phyloP scores from a whole-genome alignment of 2,888 invertebrate genomes.

The Perithous albicinctus region DNA sequence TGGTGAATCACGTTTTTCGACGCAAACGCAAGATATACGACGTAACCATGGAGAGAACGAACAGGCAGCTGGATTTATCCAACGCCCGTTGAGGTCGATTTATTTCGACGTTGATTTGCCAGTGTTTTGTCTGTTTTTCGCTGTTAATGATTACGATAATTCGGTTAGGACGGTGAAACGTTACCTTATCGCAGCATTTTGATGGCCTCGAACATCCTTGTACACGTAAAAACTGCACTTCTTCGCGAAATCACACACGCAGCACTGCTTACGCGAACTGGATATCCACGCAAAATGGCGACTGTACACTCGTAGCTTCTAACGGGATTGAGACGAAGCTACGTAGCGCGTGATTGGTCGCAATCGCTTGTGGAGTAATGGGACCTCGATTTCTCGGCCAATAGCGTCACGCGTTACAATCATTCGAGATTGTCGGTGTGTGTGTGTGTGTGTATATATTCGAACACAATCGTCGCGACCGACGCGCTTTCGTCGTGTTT shows the following conservation, averaged over 20 bases:
- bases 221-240: constrained; percentile 70
- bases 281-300: constrained; percentile 78
- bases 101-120: no score
- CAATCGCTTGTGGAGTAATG: neutral
- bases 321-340: constrained; percentile 68
- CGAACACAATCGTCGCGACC: neutral
- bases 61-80: constrained; percentile 57
- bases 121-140: neutral
- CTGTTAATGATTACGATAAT: no score
- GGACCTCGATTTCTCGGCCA: constrained; percentile 45
- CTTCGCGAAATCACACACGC: constrained; percentile 74
- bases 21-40: constrained; percentile 35
- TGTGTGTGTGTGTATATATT: neutral
- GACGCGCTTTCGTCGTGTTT: constrained; percentile 12
- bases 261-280: constrained; percentile 74
- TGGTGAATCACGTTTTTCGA: constrained; percentile 42
- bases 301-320: constrained; percentile 55
- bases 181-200: constrained; percentile 71
- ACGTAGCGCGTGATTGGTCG: constrained; percentile 69
- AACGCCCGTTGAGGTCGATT: constrained; percentile 51
- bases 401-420: constrained; percentile 39
- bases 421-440: constrained; percentile 1
- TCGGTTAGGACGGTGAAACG: neutral
- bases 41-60: constrained; percentile 52
- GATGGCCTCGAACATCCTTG: constrained; percentile 67